Conservation (phyloP, 92 coral and sea anemone species). For the Umimayanthus kanabou region DNA sequence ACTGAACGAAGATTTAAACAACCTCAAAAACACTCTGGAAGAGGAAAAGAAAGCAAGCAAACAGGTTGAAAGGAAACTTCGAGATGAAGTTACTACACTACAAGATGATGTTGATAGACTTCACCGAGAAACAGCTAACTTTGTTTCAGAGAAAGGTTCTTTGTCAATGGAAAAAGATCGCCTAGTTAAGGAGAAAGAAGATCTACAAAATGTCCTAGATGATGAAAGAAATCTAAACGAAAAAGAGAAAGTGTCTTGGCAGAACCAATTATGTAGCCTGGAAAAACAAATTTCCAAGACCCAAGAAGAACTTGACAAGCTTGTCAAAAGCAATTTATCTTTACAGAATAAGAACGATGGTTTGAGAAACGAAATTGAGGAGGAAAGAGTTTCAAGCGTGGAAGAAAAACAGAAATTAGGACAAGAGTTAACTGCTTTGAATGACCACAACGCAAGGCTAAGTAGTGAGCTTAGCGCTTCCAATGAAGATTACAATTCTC, state of each 20-base stretch:
- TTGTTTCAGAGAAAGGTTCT: background rate
- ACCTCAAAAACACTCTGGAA: slow-evolving; percentile 55
- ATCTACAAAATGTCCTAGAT: background rate
- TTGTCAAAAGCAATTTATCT: slow-evolving; percentile 7
- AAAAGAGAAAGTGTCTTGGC: background rate
- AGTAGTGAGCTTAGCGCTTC: slow-evolving; percentile 6
- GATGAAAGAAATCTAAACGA: slow-evolving; percentile 1
- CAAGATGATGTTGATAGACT: slow-evolving; percentile 56
- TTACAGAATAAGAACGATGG: slow-evolving; percentile 11
- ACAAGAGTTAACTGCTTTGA: slow-evolving; percentile 13
- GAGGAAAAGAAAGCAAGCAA: slow-evolving; percentile 57
- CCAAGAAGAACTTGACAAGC: background rate
- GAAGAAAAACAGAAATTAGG: slow-evolving; percentile 8
- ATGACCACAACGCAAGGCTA: background rate
- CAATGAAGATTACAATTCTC: background rate
- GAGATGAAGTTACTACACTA: slow-evolving; percentile 45
- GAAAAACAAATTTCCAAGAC: background rate
- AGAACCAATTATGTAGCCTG: background rate
- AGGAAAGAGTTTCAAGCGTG: background rate
- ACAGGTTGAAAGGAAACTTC: slow-evolving; percentile 40
- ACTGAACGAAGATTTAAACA: slow-evolving; percentile 56
- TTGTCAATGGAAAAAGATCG: slow-evolving; percentile 7
- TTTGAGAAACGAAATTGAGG: background rate
- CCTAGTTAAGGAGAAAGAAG: slow-evolving; percentile 3
- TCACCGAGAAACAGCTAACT: background rate